Conservation (phyloP, 1,140 invertebrate species). For the Drosophila suzukii region DNA sequence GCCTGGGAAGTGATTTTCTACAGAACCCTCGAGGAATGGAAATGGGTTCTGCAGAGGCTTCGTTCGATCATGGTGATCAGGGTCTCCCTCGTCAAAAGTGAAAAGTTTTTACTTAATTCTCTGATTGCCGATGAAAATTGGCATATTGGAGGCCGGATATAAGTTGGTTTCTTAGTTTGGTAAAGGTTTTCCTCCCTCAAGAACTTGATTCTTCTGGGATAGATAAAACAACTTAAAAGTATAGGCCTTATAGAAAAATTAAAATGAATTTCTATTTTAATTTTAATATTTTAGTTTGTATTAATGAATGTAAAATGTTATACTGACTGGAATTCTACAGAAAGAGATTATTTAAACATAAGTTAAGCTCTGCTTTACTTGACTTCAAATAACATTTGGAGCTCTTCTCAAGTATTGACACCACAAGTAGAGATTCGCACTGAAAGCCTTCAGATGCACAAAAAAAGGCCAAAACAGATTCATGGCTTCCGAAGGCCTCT, state of each 20-base stretch:
- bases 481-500: slow-evolving; percentile 28
- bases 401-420: neutral
- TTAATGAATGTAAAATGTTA: no score
- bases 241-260: no score
- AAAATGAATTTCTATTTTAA: no score
- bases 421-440: neutral
- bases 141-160: neutral
- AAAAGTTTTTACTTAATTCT: slow-evolving; percentile 7
- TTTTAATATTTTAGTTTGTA: no score
- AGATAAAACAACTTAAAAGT: no score
- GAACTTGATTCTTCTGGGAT: no score
- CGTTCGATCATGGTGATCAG: neutral
- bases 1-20: slow-evolving; percentile 29
- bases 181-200: neutral
- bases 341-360: neutral
- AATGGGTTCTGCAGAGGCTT: slow-evolving; percentile 5
- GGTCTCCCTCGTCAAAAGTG: slow-evolving; percentile 16
- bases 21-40: neutral
- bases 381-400: neutral
- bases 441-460: slow-evolving; percentile 11
- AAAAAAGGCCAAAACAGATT: slow-evolving; percentile 8
- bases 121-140: neutral
- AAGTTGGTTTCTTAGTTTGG: neutral
- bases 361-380: neutral
- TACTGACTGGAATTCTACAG: no score